Evolutionary conservation across 2,797 vertebrate genomes (phyloP).

Genomic region (Vireo griseus): DNA sequence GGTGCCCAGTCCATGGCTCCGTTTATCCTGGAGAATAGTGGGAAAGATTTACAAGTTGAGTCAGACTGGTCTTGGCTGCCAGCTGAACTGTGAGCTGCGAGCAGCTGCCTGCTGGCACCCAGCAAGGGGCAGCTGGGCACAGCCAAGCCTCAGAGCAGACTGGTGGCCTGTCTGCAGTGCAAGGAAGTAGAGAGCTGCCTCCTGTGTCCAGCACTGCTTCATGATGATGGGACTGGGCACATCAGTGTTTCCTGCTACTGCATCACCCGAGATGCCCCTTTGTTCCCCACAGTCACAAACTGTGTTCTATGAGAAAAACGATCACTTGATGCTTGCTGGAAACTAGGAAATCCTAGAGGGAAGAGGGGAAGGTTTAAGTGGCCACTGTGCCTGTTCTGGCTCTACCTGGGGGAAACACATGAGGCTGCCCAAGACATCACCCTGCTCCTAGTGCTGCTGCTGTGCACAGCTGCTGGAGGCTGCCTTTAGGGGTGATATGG

Average conservation of each 20-base stretch:
- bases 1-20: not conserved
- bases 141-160: not conserved
- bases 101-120: not conserved
- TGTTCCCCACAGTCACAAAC: not conserved
- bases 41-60: not conserved
- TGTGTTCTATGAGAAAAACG: not conserved
- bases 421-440: not conserved
- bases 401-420: not conserved
- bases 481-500: no score
- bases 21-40: not conserved
- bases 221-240: accelerated
- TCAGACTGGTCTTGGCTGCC: not conserved
- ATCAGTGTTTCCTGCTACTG: accelerated
- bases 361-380: not conserved
- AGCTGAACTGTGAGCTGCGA: not conserved
- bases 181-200: accelerated
- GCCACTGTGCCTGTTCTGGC: not conserved
- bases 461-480: not conserved
- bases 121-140: not conserved
- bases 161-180: not conserved
- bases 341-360: not conserved
- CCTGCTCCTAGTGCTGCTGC: not conserved
- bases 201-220: not conserved
- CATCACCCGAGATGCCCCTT: not conserved
- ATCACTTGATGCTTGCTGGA: not conserved